Evolutionary conservation across 1,140 invertebrate species (phyloP).

Genomic region (Campoletis sonorensis): DNA sequence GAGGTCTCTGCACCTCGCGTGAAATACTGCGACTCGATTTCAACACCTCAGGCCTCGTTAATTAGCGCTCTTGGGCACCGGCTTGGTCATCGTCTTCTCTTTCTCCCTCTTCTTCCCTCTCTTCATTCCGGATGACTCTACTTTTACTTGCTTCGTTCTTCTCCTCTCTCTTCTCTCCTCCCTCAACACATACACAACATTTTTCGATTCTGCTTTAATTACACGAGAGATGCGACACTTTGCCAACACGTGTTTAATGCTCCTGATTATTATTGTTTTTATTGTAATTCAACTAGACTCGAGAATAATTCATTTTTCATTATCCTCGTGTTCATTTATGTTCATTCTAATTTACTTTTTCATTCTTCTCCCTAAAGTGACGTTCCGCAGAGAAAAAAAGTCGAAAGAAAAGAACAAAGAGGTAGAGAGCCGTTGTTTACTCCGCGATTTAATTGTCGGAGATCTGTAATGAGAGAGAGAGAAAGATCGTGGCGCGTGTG

Average conservation of each 20-base stretch:
- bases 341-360: no score
- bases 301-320: not conserved
- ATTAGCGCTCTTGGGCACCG: constrained; percentile 62
- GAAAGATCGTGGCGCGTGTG: not conserved
- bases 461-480: not conserved
- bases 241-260: not conserved
- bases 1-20: constrained; percentile 54
- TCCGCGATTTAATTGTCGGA: not conserved
- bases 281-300: not conserved
- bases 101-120: not conserved
- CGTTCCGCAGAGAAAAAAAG: not conserved
- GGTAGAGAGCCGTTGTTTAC: not conserved
- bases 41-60: constrained; percentile 69
- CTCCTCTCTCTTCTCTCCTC: constrained; percentile 17
- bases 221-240: constrained; percentile 43
- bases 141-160: constrained; percentile 56
- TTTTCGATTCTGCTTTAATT: constrained; percentile 60
- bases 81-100: constrained; percentile 9
- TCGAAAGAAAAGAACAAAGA: not conserved
- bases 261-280: not conserved
- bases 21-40: constrained; percentile 73
- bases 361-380: not conserved
- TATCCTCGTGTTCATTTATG: no score
- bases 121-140: constrained; percentile 49
- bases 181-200: not conserved